These are phyloP conservation scores for Opisthograptis luteolata DNA, from an alignment of 2,888 invertebrate genomes.

Conservation along the genomic window DNA sequence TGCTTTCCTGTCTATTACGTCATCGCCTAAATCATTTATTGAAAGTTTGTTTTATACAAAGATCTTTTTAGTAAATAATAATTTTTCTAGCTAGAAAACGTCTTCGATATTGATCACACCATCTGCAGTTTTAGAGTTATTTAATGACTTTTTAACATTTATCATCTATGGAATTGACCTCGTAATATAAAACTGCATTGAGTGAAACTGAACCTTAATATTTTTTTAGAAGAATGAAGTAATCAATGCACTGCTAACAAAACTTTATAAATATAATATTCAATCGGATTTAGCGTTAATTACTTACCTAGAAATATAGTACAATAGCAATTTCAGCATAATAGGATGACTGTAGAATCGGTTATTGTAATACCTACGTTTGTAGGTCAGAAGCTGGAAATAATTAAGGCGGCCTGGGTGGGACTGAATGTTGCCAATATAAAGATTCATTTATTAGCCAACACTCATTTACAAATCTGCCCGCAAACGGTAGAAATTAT, in stretches of 20 bases:
- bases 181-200: too few relatives aligned
- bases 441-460: slow-evolving; percentile 17
- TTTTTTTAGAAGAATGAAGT: too few relatives aligned
- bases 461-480: slow-evolving; percentile 21
- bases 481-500: slow-evolving; percentile 14
- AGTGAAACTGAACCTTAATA: too few relatives aligned
- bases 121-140: too few relatives aligned
- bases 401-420: slow-evolving; percentile 12
- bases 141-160: too few relatives aligned
- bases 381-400: slow-evolving; percentile 19
- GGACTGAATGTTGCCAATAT: slow-evolving; percentile 6
- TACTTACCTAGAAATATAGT: too few relatives aligned
- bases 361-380: slow-evolving; percentile 5
- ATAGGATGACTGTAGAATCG: neutral
- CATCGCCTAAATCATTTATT: slow-evolving; percentile 11
- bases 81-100: too few relatives aligned
- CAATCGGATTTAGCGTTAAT: neutral
- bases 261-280: neutral
- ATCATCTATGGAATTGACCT: too few relatives aligned
- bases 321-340: neutral
- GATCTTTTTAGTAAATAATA: neutral
- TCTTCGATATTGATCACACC: too few relatives aligned
- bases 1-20: slow-evolving; percentile 10
- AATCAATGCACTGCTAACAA: neutral
- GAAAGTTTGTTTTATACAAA: slow-evolving; percentile 3